Evolutionary conservation across 1,140 invertebrate genomes (phyloP), one percentile per base, ranked within the genome.

Genomic region (Eriocheir sinensis): DNA sequence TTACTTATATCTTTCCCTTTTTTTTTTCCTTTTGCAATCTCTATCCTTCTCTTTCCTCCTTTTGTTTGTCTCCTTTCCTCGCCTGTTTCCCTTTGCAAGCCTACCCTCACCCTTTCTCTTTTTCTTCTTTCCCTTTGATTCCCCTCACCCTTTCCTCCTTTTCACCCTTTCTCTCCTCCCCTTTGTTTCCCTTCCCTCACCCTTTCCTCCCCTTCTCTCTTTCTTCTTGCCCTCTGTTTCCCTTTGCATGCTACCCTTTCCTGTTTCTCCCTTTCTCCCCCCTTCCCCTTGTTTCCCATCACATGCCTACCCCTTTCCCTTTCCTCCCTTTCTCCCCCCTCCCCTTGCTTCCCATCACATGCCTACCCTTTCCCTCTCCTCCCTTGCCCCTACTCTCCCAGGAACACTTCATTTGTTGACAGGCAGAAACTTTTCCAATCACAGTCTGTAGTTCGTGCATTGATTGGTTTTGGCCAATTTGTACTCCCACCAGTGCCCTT

Each of bases 361-460:
- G 34, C 4, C n/a, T 4, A 80, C 21, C 4, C 27, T 15, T 12
- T 40, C 85, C n/a, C 32, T 48, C 30, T 44, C 30, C 32, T 48
- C 27, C 41, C 48, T 85, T 32, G 3, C 34, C 30, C 30, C 60
- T 53, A 53, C 21, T 53, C 88, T 32, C 32, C n/a, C 41, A 34
- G 89, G 48, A 90, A 72, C 89, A 44, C 89, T 90, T 90, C 34
- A 90, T 89, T 90, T 72, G 89, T 90, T 90, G 89, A 72, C 89
- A 90, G 53, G 89, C 30, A 38, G 30, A 90, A 41, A 90, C 48
- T 21, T 21, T 72, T 72, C n/a, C 89, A 72, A 90, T 90, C 38
- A 72, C 60, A 72, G 60, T 72, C 60, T 72, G 6, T 72, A 72
- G 60, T n/a, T 72, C 21, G 60, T 72, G 21, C 60, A 72, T 72